Percentiles rank a stretch among this genome's conserved stretches.
Evolutionary conservation across 2,888 invertebrate species (phyloP).

Genomic region (Chrysolina haemoptera): DNA sequence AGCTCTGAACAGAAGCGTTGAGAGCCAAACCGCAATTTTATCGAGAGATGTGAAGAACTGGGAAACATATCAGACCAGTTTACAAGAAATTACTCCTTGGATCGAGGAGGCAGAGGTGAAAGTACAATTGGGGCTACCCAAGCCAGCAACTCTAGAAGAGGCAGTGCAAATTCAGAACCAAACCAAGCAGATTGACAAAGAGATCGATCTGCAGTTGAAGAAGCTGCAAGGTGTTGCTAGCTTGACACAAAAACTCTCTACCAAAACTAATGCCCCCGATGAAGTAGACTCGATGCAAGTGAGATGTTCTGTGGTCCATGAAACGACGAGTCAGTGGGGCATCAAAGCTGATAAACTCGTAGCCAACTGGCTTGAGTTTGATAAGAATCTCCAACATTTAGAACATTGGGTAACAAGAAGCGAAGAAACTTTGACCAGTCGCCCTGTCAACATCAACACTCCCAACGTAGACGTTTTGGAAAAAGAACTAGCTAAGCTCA

Average conservation of each 20-base stretch:
- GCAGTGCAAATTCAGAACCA: slow-evolving; percentile 84
- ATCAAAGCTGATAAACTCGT: slow-evolving; percentile 85
- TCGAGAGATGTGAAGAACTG: slow-evolving; percentile 86
- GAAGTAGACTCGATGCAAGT: slow-evolving; percentile 89
- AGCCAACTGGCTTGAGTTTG: slow-evolving; percentile 86
- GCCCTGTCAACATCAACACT: slow-evolving; percentile 76
- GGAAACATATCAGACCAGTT: slow-evolving; percentile 86
- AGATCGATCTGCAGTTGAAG: slow-evolving; percentile 84
- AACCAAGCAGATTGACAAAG: slow-evolving; percentile 81
- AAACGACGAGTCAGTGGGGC: slow-evolving; percentile 83
- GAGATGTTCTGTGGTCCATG: slow-evolving; percentile 88
- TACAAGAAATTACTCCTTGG: slow-evolving; percentile 89
- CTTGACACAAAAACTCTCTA: slow-evolving; percentile 82
- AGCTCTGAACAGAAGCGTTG: slow-evolving; percentile 82
- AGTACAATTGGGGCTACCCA: slow-evolving; percentile 79
- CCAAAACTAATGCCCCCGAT: slow-evolving; percentile 84
- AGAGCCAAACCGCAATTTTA: slow-evolving; percentile 82
- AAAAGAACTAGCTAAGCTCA: slow-evolving; percentile 81
- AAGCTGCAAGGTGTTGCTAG: slow-evolving; percentile 82
- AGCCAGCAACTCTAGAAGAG: slow-evolving; percentile 85
- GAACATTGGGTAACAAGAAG: slow-evolving; percentile 84
- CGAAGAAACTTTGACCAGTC: slow-evolving; percentile 75
- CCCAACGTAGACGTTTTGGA: slow-evolving; percentile 84
- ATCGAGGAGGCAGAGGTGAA: slow-evolving; percentile 90
- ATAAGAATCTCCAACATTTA: slow-evolving; percentile 82